Evolutionary conservation across 2,888 invertebrate species (phyloP).

Genomic region (Ectemnius lituratus): DNA sequence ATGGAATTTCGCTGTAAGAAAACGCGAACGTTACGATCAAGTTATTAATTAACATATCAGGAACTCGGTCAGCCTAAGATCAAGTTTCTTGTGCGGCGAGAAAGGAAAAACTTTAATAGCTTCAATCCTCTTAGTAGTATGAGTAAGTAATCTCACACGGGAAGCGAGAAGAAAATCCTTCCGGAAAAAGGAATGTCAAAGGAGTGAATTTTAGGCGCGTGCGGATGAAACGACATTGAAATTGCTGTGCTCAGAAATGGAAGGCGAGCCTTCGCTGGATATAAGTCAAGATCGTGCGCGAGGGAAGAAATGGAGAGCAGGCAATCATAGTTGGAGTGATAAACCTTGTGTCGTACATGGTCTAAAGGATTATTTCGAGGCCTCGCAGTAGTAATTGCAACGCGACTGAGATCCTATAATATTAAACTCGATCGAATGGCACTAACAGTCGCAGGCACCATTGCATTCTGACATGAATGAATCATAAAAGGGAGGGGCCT

Average conservation of each 20-base stretch:
- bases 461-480: slow-evolving; percentile 32
- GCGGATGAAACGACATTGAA: no score
- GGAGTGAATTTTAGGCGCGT: no score
- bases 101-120: no score
- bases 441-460: slow-evolving; percentile 28
- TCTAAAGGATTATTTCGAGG: slow-evolving; percentile 29
- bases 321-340: slow-evolving; percentile 5
- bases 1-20: no score
- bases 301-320: slow-evolving; percentile 9
- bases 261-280: neutral
- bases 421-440: slow-evolving; percentile 37
- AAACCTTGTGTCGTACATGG: slow-evolving; percentile 34
- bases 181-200: no score
- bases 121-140: no score
- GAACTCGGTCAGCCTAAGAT: no score
- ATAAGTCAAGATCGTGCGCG: slow-evolving; percentile 24
- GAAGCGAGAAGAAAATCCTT: no score
- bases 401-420: slow-evolving; percentile 33
- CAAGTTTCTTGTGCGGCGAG: no score
- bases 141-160: no score
- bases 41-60: no score
- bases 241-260: neutral
- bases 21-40: no score
- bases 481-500: slow-evolving; percentile 18
- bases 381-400: slow-evolving; percentile 38